Base-by-base conservation (phyloP, 2,797 vertebrate species). In the Tiaroga cobitis region DNA sequence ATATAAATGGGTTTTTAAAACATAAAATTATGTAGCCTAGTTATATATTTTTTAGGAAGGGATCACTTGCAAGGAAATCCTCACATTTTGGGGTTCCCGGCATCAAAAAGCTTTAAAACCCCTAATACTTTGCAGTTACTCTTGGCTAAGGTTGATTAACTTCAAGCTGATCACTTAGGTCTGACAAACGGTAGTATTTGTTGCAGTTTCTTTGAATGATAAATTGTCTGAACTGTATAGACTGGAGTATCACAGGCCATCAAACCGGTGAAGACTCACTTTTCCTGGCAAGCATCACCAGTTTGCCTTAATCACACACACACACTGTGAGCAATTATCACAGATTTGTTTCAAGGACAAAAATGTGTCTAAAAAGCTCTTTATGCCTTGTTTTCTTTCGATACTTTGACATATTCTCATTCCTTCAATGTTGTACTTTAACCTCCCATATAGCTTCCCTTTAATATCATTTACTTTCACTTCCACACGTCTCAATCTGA, bases 291-390 rank as follows among this genome's bases (percentile, higher is more conserved):
- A 68, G 46, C 24, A 16, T 84, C 43, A n/a, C 65, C 73, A 79
- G 41, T 39, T 88, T 86, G 79, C 56, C 54, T 73, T 87, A 85
- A 90, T 91, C 84, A 86, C 69, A 89, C 83, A 89, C 83, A 91
- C 83, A 85, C 73, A 89, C 81, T 43, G 78, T 51, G 72, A 85
- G 61, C 81, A 39, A 88, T 90, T 85, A 89, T 87, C 51, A 83
- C 70, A 83, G 51, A 68, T 41, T 79, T 51, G 41, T 79, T 73
- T 72, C 16, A 26, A 67, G 32, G 21, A 87, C 68, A 87, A 74
- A 85, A 85, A 37, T 73, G 59, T 83, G 81, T 88, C 84, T 84
- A 85, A 88, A 85, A 87, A 11, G 29, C 61, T 39, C 41, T n/a
- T 83, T 70, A 76, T 68, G 43, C 69, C 18, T 32, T 15, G 59